These are phyloP conservation scores for Morpho achilles DNA, from an alignment of 2,888 invertebrate species.

Conservation along the genomic window DNA sequence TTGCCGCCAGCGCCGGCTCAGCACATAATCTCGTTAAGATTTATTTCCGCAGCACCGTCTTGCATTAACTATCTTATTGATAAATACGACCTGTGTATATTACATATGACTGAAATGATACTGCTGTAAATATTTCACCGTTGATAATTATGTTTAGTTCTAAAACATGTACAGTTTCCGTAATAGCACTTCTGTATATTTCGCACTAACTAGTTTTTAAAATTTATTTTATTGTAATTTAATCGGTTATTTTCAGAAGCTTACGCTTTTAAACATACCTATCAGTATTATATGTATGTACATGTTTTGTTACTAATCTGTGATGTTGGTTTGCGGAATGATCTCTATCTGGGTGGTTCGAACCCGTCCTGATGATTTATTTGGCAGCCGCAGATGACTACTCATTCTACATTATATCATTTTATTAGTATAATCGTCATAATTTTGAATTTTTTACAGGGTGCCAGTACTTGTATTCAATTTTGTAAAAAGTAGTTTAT, in stretches of 20 bases:
- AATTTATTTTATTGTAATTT: conserved; percentile 72
- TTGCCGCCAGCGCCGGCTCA: conserved; percentile 80
- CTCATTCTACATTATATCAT: conserved; percentile 60
- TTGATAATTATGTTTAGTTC: conserved; percentile 78
- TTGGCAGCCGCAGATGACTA: conserved; percentile 63
- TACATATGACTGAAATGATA: conserved; percentile 68
- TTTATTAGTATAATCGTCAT: conserved; percentile 58
- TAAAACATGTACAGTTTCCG: conserved; percentile 81
- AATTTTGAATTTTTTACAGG: conserved; percentile 78
- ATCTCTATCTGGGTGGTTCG: conserved; percentile 55
- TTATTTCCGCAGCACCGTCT: conserved; percentile 80
- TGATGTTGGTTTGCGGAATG: conserved; percentile 61
- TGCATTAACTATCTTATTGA: conserved; percentile 76
- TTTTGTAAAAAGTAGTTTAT: conserved; percentile 62
- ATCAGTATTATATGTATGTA: conserved; percentile 73
- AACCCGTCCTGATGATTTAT: conserved; percentile 39
- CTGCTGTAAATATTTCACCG: conserved; percentile 79
- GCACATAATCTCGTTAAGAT: conserved; percentile 73
- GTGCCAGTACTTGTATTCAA: conserved; percentile 60
- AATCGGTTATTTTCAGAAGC: conserved; percentile 73
- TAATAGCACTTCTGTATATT: conserved; percentile 80
- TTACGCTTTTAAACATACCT: conserved; percentile 77
- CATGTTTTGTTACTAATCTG: conserved; percentile 80
- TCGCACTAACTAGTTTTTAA: conserved; percentile 74
- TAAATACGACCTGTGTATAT: conserved; percentile 73